Evolutionary conservation across 2,797 vertebrate species (phyloP), one percentile per base, ranked within the genome.

Genomic region (Etheostoma perlongum): DNA sequence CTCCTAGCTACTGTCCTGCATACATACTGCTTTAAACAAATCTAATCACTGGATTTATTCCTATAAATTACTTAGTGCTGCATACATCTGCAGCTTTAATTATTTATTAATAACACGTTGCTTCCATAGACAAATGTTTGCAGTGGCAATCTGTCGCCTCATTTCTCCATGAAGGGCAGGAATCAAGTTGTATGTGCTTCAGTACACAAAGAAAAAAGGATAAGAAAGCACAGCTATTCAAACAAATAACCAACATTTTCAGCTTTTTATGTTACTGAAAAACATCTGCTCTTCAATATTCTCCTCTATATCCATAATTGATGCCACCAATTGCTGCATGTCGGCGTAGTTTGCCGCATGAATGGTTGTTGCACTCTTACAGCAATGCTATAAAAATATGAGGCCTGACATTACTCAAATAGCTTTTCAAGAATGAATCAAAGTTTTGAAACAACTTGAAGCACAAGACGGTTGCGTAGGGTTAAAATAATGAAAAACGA

Each of bases 371-470:
- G 11, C 18, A 2, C 59, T 72, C 42, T 40, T 33, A 36, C 27
- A 33, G 75, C 55, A 55, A 67, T 80, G 85, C 36, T 0, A 52
- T 11, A 59, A 57, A 55, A 74, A 74, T 65, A 58, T 19, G 63
- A 67, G n/a, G 25, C 40, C 66, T 58, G 62, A 72, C 46, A 36
- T 21, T 40, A 16, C 4, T 60, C 44, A 44, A 55, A 83, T 19
- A 25, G 71, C 67, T 74, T 69, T 79, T 51, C 23, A 13, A 57
- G 47, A 27, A 59, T 25, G 18, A 58, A 52, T 72, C 11, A n/a
- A 36, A 36, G 36, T 55, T 74, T 51, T 61, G 3, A 53, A 75
- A 53, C 12, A 19, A 47, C 16, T 54, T 21, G 3, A 62, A 64
- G 21, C 6, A 40, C 4, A 7, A 1, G 19, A 69, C 25, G 40